phyloP scores from a whole-genome alignment of 2,113 vertebrate genomes.

The Cichladusa arquata region DNA sequence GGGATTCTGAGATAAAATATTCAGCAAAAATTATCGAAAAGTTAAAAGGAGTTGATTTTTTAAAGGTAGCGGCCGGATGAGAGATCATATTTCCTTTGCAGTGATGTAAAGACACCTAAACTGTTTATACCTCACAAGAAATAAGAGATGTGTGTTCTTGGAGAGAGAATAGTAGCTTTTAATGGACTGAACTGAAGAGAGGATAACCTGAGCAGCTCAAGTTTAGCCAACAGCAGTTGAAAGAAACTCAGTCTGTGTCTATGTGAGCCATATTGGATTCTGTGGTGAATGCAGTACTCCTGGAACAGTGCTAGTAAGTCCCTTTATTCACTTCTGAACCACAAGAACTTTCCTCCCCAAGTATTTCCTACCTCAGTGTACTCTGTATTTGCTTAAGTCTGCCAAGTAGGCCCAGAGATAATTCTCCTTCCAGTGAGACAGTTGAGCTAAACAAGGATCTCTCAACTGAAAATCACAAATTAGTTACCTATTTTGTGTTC shows the following conservation, averaged over 20 bases:
- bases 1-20: neutral
- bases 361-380: neutral
- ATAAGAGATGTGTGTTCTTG: neutral
- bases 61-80: neutral
- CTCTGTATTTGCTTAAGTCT: neutral
- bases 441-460: neutral
- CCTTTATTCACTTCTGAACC: neutral
- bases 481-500: neutral
- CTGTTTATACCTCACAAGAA: neutral
- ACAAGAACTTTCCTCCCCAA: neutral
- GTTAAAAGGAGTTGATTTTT: neutral
- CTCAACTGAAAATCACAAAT: neutral
- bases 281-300: neutral
- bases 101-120: neutral
- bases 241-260: neutral
- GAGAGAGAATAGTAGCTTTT: neutral
- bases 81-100: neutral
- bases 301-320: neutral
- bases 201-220: neutral
- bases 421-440: neutral
- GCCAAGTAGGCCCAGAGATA: neutral
- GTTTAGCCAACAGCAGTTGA: neutral
- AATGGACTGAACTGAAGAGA: neutral
- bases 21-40: neutral
- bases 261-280: accelerated